A percentile compares a stretch with the other conserved stretches of the same genome.
Evolutionary conservation across 2,113 vertebrate genomes (phyloP).

Genomic region (Misgurnus anguillicaudatus): DNA sequence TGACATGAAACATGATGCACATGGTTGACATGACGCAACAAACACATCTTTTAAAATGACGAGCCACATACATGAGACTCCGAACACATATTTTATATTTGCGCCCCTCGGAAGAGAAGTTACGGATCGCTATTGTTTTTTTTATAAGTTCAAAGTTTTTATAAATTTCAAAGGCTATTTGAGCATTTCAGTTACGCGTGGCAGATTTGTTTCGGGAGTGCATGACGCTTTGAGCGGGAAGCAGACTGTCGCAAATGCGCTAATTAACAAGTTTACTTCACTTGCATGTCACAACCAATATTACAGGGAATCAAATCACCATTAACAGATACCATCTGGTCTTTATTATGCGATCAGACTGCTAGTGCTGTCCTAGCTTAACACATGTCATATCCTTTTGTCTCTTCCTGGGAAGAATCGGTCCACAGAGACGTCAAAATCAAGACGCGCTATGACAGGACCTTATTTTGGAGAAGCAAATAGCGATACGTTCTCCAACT

Average conservation of each 20-base stretch:
- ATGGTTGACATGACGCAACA: too few relatives aligned
- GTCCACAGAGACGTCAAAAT: conserved; percentile 12
- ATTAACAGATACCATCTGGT: conserved; percentile 29
- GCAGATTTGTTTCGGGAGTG: neutral
- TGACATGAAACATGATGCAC: too few relatives aligned
- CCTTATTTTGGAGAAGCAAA: conserved; percentile 19
- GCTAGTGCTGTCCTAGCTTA: conserved; percentile 10
- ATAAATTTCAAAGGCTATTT: neutral
- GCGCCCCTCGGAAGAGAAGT: too few relatives aligned
- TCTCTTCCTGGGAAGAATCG: neutral
- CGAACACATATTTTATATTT: too few relatives aligned
- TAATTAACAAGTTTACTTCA: conserved; percentile 26
- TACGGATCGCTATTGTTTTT: too few relatives aligned
- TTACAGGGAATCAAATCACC: conserved; percentile 13
- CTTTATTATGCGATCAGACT: conserved; percentile 21
- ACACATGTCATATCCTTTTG: conserved; percentile 8
- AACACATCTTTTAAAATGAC: too few relatives aligned
- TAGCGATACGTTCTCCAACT: conserved; percentile 8
- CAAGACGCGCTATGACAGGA: conserved; percentile 13
- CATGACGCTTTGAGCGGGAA: neutral
- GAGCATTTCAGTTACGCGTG: neutral
- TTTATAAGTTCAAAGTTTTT: neutral
- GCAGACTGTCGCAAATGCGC: neutral
- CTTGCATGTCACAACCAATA: conserved; percentile 1
- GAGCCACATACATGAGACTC: too few relatives aligned